phyloP scores from a whole-genome alignment of 2,888 invertebrate species.

The Listrodromus nycthemerus region DNA sequence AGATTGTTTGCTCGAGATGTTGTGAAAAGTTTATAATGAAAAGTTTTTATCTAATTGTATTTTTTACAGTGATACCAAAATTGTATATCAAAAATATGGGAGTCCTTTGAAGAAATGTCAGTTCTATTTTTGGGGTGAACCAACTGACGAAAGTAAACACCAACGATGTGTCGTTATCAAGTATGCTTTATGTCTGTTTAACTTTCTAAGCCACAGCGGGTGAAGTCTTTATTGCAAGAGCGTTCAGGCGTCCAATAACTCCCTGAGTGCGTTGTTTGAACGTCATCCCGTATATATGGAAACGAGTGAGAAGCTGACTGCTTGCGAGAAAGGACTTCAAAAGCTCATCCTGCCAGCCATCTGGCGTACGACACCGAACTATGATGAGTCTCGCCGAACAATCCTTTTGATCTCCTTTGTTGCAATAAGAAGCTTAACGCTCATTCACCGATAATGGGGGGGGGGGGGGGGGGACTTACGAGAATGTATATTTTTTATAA shows the following conservation, averaged over 20 bases:
- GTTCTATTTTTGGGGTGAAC: constrained; percentile 58
- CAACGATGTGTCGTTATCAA: constrained; percentile 29
- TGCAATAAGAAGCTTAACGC: no score
- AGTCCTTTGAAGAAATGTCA: constrained; percentile 16
- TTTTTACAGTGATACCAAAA: background rate
- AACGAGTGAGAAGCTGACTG: background rate
- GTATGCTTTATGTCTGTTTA: constrained; percentile 1
- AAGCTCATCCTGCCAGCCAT: constrained; percentile 39
- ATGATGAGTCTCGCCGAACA: no score
- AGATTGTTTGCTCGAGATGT: no score
- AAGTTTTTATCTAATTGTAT: no score
- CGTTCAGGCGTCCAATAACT: constrained; percentile 38
- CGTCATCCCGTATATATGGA: constrained; percentile 43
- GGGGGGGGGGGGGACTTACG: no score
- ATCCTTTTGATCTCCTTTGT: no score
- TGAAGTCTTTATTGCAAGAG: constrained; percentile 13
- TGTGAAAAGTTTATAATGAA: no score
- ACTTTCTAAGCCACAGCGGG: background rate
- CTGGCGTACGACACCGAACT: constrained; percentile 22
- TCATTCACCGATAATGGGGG: no score
- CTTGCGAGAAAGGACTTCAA: constrained; percentile 39
- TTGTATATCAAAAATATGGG: constrained; percentile 54
- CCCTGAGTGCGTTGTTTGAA: constrained; percentile 7
- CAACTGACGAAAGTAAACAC: constrained; percentile 52
- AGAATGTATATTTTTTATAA: no score